Evolutionary conservation across 2,888 invertebrate species (phyloP).

Genomic region (Diaperis boleti): DNA sequence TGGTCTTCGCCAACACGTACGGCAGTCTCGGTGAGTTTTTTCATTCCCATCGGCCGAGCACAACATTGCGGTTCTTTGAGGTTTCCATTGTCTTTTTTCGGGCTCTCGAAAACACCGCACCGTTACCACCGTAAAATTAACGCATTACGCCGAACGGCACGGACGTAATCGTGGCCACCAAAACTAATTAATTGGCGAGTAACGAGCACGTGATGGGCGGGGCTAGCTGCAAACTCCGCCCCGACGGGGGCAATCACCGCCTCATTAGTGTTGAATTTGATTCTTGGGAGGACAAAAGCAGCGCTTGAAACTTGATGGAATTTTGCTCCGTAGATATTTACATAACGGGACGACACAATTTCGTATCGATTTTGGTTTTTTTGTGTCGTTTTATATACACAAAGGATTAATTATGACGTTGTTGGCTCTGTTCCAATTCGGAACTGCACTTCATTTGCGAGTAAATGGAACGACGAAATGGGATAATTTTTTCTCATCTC

Average conservation of each 20-base stretch:
- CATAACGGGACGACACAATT: neutral
- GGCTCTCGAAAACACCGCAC: conserved; percentile 1
- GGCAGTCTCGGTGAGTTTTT: conserved; percentile 58
- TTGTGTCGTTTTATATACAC: neutral
- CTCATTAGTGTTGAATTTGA: too few relatives aligned
- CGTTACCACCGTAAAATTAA: conserved; percentile 14
- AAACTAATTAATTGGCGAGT: neutral
- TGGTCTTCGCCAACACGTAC: conserved; percentile 59
- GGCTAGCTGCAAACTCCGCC: too few relatives aligned
- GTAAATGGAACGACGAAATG: neutral
- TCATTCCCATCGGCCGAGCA: conserved; percentile 23
- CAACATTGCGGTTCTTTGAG: conserved; percentile 43
- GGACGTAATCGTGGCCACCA: neutral
- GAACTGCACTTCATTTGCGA: neutral
- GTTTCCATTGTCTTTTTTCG: conserved; percentile 35
- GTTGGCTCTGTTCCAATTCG: neutral
- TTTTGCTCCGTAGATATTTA: neutral
- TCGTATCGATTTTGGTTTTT: neutral
- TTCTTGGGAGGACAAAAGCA: too few relatives aligned
- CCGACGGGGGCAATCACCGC: too few relatives aligned
- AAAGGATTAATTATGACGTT: neutral
- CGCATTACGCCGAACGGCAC: conserved; percentile 1
- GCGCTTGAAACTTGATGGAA: neutral
- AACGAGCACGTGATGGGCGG: too few relatives aligned
- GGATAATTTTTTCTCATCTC: neutral